A percentile compares a stretch with the other conserved stretches of the same genome.
phyloP scores from a whole-genome alignment of 2,113 vertebrate genomes.

The Scopus umbretta region DNA sequence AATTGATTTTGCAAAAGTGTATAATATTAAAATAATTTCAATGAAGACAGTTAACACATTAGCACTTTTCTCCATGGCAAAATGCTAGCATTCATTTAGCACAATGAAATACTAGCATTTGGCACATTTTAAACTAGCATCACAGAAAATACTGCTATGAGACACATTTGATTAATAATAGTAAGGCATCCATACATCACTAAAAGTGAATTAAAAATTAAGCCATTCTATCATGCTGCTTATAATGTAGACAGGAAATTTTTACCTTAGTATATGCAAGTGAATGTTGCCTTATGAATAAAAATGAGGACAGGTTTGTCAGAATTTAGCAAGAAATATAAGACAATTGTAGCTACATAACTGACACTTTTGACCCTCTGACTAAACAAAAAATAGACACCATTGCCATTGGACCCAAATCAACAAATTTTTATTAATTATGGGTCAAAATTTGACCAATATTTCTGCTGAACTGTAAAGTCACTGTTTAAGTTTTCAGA shows the following conservation, averaged over 20 bases:
- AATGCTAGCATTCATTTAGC: not conserved
- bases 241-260: not conserved
- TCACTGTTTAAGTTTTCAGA: not conserved
- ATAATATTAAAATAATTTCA: conserved; percentile 28
- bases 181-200: not conserved
- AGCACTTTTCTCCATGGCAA: conserved; percentile 6
- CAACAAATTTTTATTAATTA: not conserved
- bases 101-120: not conserved
- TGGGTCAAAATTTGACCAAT: not conserved
- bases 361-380: not conserved
- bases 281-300: not conserved
- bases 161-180: not conserved
- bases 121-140: not conserved
- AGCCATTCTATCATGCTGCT: not conserved
- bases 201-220: not conserved
- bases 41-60: conserved; percentile 49
- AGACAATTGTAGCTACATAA: not conserved
- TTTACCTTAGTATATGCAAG: not conserved
- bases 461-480: not conserved
- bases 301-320: not conserved
- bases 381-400: not conserved
- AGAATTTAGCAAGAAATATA: not conserved
- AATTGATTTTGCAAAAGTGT: conserved; percentile 45
- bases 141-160: not conserved
- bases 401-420: not conserved